Conservation (phyloP, 2,888 invertebrate genomes). For the Trichogramma evanescens region DNA sequence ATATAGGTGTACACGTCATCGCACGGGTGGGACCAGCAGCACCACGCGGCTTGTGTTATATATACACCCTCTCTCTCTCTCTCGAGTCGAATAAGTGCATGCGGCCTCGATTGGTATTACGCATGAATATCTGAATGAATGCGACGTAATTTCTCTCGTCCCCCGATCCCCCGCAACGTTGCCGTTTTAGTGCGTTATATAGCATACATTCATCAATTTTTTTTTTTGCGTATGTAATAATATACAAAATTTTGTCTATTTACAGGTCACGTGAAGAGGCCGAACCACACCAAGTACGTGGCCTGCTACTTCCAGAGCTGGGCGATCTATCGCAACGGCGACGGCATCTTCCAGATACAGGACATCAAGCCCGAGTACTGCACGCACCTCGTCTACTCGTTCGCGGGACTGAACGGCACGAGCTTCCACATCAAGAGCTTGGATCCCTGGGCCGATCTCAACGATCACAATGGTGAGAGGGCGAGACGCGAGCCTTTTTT, state of each 20-base stretch:
- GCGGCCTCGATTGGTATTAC: no score
- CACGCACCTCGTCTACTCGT: slow-evolving; percentile 75
- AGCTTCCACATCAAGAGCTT: slow-evolving; percentile 63
- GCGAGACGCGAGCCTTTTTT: neutral
- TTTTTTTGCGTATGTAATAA: slow-evolving; percentile 14
- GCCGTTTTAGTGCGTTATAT: neutral
- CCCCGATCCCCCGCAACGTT: neutral
- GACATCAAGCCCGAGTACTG: slow-evolving; percentile 69
- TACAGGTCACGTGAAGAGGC: slow-evolving; percentile 35
- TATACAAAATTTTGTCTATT: neutral
- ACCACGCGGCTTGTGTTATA: neutral
- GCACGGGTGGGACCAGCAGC: neutral
- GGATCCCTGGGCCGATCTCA: slow-evolving; percentile 71
- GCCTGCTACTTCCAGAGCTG: slow-evolving; percentile 77
- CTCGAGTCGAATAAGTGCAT: no score
- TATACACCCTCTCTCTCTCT: no score
- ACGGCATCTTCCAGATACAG: slow-evolving; percentile 60
- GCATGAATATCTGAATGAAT: no score
- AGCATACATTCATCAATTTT: neutral
- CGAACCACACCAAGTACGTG: slow-evolving; percentile 63
- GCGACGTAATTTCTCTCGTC: neutral
- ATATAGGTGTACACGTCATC: slow-evolving; percentile 7
- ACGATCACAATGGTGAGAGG: slow-evolving; percentile 67
- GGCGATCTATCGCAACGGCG: slow-evolving; percentile 65
- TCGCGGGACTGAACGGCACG: slow-evolving; percentile 67